Evolutionary conservation across 2,888 invertebrate genomes (phyloP), one percentile per base, ranked within the genome.

Genomic region (Sericinus montela): DNA sequence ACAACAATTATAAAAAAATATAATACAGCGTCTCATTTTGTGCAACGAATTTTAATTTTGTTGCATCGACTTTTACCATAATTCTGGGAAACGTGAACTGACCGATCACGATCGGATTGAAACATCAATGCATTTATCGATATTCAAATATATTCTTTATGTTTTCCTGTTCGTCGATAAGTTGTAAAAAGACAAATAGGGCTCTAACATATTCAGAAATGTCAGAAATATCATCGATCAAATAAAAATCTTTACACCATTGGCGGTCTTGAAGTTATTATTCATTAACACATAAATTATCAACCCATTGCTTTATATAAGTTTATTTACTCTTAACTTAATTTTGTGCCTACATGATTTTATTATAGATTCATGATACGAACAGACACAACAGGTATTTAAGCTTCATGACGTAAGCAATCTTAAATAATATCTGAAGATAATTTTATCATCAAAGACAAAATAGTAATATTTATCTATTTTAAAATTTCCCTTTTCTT

Each of bases 51-150:
- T 25, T 25, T 25, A 10, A 13, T 11, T 32, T 32, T 5, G 6
- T 32, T 32, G 32, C 32, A 32, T 5, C 32, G 11, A 11, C 11
- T 25, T 25, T 29, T 16, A 14, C n/a, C 35, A 28, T 41, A 19
- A 13, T 41, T 36, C 30, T 37, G 11, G 42, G 30, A 48, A 48
- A 16, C 25, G 8, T 38, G 13, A 38, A 36, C 41, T 38, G 37
- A 42, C 48, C 37, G 36, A 48, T 48, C 48, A 48, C 30, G 42
- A 42, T 37, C 19, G 37, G 11, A 48, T 37, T 37, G 10, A 37
- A 11, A 42, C 37, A 14, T 42, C 36, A 23, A 46, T 37, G 11
- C 10, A 19, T 19, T 30, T 25, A 9, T 35, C 16, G 35, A 47
- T 36, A 37, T 41, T 36, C 6, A 30, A 42, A 48, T 42, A 14